Evolutionary conservation across 2,113 vertebrate species (phyloP).

Genomic region (Rhinoderma darwinii): DNA sequence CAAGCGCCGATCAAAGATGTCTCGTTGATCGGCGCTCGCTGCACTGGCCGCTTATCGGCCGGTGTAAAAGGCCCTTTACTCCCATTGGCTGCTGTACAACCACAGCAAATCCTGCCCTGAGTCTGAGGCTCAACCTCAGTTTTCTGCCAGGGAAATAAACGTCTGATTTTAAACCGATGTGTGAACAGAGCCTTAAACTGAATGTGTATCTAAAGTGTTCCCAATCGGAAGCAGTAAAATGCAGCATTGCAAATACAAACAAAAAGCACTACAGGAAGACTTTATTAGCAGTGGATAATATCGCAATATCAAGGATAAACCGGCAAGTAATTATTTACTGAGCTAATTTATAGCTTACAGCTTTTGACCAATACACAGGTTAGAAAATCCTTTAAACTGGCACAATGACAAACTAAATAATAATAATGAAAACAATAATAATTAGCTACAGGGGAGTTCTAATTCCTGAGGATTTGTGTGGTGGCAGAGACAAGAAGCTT

Average conservation of each 20-base stretch:
- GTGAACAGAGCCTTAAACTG: too few species aligned
- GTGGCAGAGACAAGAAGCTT: constrained; percentile 22
- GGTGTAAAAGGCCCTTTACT: too few species aligned
- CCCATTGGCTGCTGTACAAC: too few species aligned
- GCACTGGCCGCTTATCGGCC: too few species aligned
- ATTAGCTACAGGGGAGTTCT: constrained; percentile 50
- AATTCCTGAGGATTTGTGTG: constrained; percentile 46
- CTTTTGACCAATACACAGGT: constrained; percentile 17
- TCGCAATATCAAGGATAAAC: constrained; percentile 27
- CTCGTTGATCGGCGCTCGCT: too few species aligned
- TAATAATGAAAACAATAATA: constrained; percentile 52
- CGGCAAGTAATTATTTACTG: constrained; percentile 45
- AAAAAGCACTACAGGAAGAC: neutral
- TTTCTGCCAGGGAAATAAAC: too few species aligned
- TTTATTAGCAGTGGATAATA: neutral
- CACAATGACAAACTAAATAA: constrained; percentile 33
- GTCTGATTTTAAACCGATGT: too few species aligned
- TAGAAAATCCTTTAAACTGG: constrained; percentile 42
- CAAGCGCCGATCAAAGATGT: too few species aligned
- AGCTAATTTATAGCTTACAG: constrained; percentile 43
- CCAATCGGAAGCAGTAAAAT: neutral
- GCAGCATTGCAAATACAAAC: neutral
- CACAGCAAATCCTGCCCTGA: too few species aligned
- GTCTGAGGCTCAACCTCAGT: too few species aligned
- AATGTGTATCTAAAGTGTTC: too few species aligned